Base-by-base conservation (phyloP, 2,113 vertebrate genomes). In the Rhagologus leucostigma region DNA sequence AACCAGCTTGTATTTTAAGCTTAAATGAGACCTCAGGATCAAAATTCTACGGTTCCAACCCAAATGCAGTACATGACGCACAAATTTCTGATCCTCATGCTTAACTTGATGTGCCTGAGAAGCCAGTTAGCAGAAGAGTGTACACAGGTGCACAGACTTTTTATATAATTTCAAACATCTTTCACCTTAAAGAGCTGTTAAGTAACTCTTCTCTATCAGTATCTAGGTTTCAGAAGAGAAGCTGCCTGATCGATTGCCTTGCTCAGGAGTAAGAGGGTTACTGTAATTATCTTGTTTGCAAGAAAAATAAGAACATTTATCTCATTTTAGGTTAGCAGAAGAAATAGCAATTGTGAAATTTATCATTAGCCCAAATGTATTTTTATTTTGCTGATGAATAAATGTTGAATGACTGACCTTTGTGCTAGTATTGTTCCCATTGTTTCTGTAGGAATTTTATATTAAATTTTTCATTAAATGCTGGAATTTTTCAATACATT, bases 261-360 rank as follows among this genome's bases (percentile, higher is more conserved):
- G 64, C 81, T 95, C 60, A 67, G 74, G 52, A 92, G 39, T 63
- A 75, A 80, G 76, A 94, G 35, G 29, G 44, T 78, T 89, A 95
- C 68, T 92, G 64, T 89, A 92, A 95, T 89, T 95, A 90, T 84
- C 83, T 70, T 87, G 86, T 89, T 96, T 84, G 77, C 52, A 87
- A 87, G 84, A 91, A 93, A 91, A 87, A 82, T 55, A 94, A 88
- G 85, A 96, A 74, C 29, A 83, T 73, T 94, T 59, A 83, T 90
- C 68, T 97, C 53, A 80, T 94, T 92, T 90, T 89, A 74, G 26
- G 39, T 77, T 94, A 95, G 83, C 10, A 47, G 42, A 74, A 81
- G 55, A 65, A 92, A 81, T 22, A 65, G 29, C 52, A 85, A n/a
- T 57, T 46, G 30, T 84, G 55, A 78, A 74, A 95, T 90, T 74